Conservation (phyloP, 2,113 vertebrate genomes). For the Meriones unguiculatus region DNA sequence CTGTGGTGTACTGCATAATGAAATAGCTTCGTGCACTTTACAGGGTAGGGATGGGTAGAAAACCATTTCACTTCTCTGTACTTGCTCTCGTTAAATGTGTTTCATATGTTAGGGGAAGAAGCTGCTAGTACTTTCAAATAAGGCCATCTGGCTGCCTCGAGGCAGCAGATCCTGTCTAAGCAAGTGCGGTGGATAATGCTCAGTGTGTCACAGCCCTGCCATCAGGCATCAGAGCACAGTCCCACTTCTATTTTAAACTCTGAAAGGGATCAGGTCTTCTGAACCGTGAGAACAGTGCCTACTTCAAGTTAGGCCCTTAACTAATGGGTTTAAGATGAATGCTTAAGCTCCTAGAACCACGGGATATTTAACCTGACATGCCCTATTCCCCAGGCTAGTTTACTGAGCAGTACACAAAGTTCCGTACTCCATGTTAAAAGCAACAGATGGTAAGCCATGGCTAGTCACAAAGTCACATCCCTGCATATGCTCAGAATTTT, state of each 20-base stretch:
- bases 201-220: constrained; percentile 5
- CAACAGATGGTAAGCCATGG: not conserved
- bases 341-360: not conserved
- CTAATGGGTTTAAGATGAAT: constrained; percentile 37
- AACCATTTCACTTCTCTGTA: not conserved
- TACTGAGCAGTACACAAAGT: not conserved
- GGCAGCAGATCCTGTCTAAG: constrained; percentile 36
- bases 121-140: constrained; percentile 15
- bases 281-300: not conserved
- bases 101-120: constrained; percentile 34
- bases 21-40: constrained; percentile 40
- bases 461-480: not conserved
- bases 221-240: not conserved
- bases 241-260: constrained; percentile 32
- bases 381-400: not conserved
- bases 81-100: constrained; percentile 52
- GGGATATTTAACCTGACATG: not conserved
- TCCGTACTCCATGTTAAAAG: constrained; percentile 28
- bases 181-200: not conserved
- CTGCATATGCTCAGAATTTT: not conserved
- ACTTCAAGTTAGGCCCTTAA: not conserved
- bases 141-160: not conserved
- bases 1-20: not conserved
- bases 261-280: constrained; percentile 21
- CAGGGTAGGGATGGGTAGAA: not conserved